Conservation (phyloP, 2,888 invertebrate genomes). For the Agrypnus murinus region DNA sequence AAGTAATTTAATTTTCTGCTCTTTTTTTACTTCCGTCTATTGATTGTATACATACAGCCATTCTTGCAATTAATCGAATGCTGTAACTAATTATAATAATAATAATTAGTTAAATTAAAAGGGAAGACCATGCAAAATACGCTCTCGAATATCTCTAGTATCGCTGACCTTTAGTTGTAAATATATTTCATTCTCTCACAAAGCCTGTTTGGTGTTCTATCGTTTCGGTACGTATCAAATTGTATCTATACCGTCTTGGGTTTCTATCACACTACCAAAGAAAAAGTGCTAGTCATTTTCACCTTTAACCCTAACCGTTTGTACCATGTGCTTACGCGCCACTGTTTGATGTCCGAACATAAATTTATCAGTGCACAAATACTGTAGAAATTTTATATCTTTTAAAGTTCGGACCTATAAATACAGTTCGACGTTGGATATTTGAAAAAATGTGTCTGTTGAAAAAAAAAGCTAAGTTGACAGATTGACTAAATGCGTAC, state of each 20-base stretch:
- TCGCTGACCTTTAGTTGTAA: neutral
- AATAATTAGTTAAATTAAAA: too few relatives aligned
- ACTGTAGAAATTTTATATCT: neutral
- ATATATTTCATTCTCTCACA: neutral
- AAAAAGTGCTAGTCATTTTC: slow-evolving; percentile 51
- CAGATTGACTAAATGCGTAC: neutral
- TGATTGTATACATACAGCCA: neutral
- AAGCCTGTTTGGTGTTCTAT: slow-evolving; percentile 9
- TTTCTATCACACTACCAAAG: slow-evolving; percentile 38
- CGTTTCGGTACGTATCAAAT: slow-evolving; percentile 18
- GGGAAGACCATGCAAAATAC: too few relatives aligned
- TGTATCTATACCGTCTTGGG: slow-evolving; percentile 30
- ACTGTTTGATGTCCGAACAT: slow-evolving; percentile 39
- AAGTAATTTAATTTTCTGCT: slow-evolving; percentile 16
- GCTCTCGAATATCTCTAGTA: neutral
- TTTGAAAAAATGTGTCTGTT: too few relatives aligned
- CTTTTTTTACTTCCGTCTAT: neutral
- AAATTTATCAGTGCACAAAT: slow-evolving; percentile 19
- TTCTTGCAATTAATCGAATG: too few relatives aligned
- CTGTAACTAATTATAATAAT: too few relatives aligned
- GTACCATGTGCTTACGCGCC: slow-evolving; percentile 41
- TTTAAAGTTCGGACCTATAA: too few relatives aligned
- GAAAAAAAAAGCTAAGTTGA: neutral
- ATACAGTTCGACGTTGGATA: too few relatives aligned
- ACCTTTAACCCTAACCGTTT: slow-evolving; percentile 47